Evolutionary conservation across 2,888 invertebrate species (phyloP).

Genomic region (Yponomeuta malinellus): DNA sequence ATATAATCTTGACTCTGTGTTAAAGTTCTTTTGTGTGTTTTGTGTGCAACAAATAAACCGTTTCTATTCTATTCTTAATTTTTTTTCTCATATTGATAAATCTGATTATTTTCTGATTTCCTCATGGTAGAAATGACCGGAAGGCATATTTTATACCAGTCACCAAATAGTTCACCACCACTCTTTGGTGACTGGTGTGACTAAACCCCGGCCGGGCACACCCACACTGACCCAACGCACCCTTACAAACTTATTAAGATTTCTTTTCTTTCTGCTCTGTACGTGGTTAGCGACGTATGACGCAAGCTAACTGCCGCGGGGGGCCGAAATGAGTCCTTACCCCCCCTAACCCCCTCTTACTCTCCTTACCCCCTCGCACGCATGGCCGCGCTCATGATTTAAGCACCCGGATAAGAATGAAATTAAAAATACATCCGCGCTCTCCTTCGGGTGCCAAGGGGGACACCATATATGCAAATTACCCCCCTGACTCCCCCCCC

Average conservation of each 20-base stretch:
- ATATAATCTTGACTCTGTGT: too few species aligned
- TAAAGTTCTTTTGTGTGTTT: too few species aligned
- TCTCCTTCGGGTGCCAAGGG: constrained; percentile 71
- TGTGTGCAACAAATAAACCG: too few species aligned
- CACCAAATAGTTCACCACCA: too few species aligned
- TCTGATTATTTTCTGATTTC: too few species aligned
- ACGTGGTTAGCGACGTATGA: constrained; percentile 76
- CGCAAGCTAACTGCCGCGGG: constrained; percentile 64
- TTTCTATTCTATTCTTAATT: too few species aligned
- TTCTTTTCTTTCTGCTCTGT: constrained; percentile 75
- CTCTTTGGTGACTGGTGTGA: too few species aligned
- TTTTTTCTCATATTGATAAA: too few species aligned
- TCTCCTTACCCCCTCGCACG: constrained; percentile 42
- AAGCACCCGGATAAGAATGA: constrained; percentile 76
- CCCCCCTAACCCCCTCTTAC: constrained; percentile 38
- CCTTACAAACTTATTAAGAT: constrained; percentile 77
- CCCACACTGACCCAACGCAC: constrained; percentile 51
- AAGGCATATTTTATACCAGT: too few species aligned
- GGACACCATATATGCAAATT: constrained; percentile 72
- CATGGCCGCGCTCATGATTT: constrained; percentile 76
- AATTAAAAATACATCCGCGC: constrained; percentile 75
- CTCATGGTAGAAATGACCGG: too few species aligned
- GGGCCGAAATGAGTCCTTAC: constrained; percentile 29
- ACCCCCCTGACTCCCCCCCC: constrained; percentile 44
- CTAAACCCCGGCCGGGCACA: constrained; percentile 20